Conservation (phyloP, 2,888 invertebrate genomes). For the Leucozona laternaria region DNA sequence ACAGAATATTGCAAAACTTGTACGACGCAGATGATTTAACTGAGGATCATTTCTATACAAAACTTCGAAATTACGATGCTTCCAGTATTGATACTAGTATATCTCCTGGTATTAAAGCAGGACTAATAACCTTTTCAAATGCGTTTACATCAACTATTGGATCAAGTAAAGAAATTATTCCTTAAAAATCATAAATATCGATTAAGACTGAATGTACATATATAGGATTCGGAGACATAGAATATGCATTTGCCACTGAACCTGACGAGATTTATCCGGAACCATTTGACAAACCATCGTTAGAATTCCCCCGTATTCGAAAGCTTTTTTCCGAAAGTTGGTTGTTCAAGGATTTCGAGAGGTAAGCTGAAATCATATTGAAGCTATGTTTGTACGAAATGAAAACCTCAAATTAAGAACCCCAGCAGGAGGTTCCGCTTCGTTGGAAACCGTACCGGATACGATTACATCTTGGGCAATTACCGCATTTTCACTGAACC, state of each 20-base stretch:
- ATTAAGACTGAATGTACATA: too few species aligned
- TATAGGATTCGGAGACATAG: not conserved
- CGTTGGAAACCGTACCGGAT: constrained; percentile 88
- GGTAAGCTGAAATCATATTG: constrained; percentile 32
- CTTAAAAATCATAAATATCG: too few species aligned
- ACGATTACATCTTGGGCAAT: constrained; percentile 92
- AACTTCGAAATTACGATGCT: constrained; percentile 33
- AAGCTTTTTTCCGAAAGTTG: constrained; percentile 89
- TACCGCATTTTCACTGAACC: constrained; percentile 91
- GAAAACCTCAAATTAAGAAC: constrained; percentile 33
- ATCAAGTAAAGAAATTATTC: not conserved
- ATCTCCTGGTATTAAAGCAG: constrained; percentile 52
- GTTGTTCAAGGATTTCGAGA: constrained; percentile 85
- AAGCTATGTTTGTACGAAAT: not conserved
- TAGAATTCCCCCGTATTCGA: constrained; percentile 81
- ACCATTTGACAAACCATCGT: constrained; percentile 16
- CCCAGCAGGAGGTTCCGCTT: constrained; percentile 78
- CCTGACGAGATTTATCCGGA: not conserved
- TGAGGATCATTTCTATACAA: constrained; percentile 27
- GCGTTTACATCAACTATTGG: constrained; percentile 21
- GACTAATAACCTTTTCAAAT: constrained; percentile 81
- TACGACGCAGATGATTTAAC: constrained; percentile 83
- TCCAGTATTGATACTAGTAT: constrained; percentile 84
- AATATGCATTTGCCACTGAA: not conserved
- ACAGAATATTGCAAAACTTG: constrained; percentile 86